Evolutionary conservation across 2,797 vertebrate species (phyloP).

Genomic region (Corythornis leucogaster): DNA sequence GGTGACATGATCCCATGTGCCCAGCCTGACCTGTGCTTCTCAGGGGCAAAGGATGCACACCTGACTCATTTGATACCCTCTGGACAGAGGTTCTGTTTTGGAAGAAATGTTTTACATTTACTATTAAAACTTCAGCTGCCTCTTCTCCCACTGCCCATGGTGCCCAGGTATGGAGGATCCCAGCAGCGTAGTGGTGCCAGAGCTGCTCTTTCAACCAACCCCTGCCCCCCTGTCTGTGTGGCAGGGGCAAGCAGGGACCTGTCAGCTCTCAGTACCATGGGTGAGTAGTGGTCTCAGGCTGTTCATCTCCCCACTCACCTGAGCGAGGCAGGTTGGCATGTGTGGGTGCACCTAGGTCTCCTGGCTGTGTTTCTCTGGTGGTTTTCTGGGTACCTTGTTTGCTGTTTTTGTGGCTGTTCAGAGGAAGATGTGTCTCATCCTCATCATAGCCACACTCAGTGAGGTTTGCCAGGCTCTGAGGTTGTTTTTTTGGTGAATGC

Average conservation of each 20-base stretch:
- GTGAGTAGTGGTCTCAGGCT: not conserved
- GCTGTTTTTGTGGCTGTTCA: not conserved
- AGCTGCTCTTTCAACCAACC: not conserved
- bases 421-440: not conserved
- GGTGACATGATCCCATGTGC: not conserved
- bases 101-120: not conserved
- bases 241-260: accelerated
- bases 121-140: not conserved
- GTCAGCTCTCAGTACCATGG: accelerated
- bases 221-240: accelerated
- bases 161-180: not conserved
- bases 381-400: not conserved
- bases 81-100: not conserved
- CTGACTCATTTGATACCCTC: not conserved
- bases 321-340: not conserved
- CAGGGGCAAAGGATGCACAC: accelerated
- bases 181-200: accelerated
- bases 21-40: not conserved
- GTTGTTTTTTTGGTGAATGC: not conserved
- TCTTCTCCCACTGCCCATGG: accelerated
- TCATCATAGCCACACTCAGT: accelerated
- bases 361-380: not conserved
- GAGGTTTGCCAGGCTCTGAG: not conserved
- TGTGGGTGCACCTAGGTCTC: not conserved
- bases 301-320: not conserved